Percentiles rank a stretch among this genome's conserved stretches.
These are phyloP conservation scores for Sceloporus tristichus DNA, from an alignment of 2,113 vertebrate genomes.

Conservation along the genomic window DNA sequence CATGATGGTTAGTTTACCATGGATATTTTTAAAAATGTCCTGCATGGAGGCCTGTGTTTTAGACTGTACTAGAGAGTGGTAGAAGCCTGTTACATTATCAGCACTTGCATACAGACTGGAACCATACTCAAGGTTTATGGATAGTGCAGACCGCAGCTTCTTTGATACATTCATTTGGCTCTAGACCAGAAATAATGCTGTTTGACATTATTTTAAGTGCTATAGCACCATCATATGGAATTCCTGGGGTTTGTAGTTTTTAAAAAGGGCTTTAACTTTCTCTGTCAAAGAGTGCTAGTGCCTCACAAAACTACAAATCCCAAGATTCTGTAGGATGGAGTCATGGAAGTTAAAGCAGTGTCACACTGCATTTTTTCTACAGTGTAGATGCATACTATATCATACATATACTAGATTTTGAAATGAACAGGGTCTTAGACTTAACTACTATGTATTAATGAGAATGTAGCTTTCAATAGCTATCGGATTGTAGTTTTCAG, in stretches of 20 bases:
- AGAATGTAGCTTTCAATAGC: too few relatives aligned
- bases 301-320: too few relatives aligned
- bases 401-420: not conserved
- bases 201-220: too few relatives aligned
- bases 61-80: not conserved
- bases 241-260: too few relatives aligned
- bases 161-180: not conserved
- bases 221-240: too few relatives aligned
- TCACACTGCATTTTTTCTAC: too few relatives aligned
- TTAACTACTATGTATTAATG: too few relatives aligned
- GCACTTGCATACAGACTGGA: not conserved
- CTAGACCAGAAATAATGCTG: not conserved
- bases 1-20: not conserved
- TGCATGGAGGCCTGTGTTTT: not conserved
- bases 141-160: not conserved
- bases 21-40: not conserved
- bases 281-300: too few relatives aligned
- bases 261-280: too few relatives aligned
- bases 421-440: not conserved
- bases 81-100: not conserved
- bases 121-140: not conserved
- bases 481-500: not conserved
- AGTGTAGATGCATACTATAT: too few relatives aligned
- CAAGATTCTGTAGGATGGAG: too few relatives aligned
- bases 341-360: too few relatives aligned